Percentiles rank a stretch among this genome's conserved stretches.
phyloP scores from a whole-genome alignment of 2,888 invertebrate genomes.

The Brachypalpus laphriformis region DNA sequence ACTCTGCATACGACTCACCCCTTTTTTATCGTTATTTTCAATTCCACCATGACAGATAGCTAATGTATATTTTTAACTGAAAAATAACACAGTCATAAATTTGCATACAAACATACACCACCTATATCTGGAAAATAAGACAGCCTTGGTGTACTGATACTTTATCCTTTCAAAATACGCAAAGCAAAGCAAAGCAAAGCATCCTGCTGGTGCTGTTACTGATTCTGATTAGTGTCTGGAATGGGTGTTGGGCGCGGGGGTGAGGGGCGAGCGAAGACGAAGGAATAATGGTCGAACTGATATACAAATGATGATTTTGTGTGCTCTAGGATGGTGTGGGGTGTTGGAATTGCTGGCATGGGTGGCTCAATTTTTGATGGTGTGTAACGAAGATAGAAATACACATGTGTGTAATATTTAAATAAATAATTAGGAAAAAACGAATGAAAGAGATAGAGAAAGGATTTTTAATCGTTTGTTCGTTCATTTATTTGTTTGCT shows the following conservation, averaged over 20 bases:
- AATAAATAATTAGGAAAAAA: conserved; percentile 71
- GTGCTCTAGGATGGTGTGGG: conserved; percentile 46
- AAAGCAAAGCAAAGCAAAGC: conserved; percentile 48
- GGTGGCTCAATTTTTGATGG: conserved; percentile 67
- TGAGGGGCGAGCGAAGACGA: conserved; percentile 49
- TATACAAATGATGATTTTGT: conserved; percentile 74
- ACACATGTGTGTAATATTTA: conserved; percentile 73
- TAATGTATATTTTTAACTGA: conserved; percentile 73
- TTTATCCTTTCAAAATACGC: conserved; percentile 69
- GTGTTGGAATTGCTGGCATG: conserved; percentile 4
- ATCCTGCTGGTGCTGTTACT: conserved; percentile 49
- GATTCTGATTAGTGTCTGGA: conserved; percentile 7
- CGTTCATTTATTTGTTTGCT: conserved; percentile 74
- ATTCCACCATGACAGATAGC: conserved; percentile 70
- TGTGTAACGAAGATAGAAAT: conserved; percentile 51
- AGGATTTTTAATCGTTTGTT: conserved; percentile 74
- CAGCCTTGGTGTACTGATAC: conserved; percentile 55
- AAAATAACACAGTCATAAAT: conserved; percentile 73
- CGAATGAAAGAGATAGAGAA: conserved; percentile 69
- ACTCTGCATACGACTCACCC: conserved; percentile 55
- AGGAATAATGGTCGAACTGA: conserved; percentile 74
- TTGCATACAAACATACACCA: conserved; percentile 65
- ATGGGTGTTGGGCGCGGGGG: background rate
- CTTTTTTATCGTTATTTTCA: conserved; percentile 60
- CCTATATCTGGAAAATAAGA: conserved; percentile 57